phyloP scores from a whole-genome alignment of 2,113 vertebrate species.

The Urocolius indicus region DNA sequence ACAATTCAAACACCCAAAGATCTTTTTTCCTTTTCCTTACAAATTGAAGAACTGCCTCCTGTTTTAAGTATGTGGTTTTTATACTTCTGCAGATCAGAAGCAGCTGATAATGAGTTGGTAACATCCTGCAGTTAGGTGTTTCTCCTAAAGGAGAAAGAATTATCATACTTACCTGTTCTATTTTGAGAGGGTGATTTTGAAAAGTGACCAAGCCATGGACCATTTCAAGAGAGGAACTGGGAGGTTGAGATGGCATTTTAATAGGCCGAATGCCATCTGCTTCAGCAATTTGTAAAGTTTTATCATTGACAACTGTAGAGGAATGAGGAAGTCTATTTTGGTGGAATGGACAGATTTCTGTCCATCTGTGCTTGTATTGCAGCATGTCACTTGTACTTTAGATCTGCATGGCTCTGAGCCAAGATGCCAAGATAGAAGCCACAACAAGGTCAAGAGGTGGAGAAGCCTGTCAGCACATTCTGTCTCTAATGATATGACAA shows the following conservation, averaged over 20 bases:
- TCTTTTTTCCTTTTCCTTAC: background rate
- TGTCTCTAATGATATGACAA: conserved; percentile 75
- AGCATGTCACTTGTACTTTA: conserved; percentile 80
- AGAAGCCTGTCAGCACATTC: conserved; percentile 75
- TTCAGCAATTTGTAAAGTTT: conserved; percentile 79
- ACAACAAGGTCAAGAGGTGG: conserved; percentile 79
- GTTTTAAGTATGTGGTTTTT: background rate
- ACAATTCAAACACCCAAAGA: background rate
- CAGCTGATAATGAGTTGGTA: background rate
- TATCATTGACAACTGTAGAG: conserved; percentile 79
- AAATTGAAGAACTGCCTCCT: background rate
- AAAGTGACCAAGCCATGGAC: conserved; percentile 33
- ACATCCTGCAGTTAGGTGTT: background rate
- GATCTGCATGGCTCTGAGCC: conserved; percentile 78
- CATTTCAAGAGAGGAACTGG: conserved; percentile 51
- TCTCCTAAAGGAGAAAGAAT: background rate
- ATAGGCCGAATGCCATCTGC: conserved; percentile 80
- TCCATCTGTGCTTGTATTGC: conserved; percentile 85
- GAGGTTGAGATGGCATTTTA: conserved; percentile 59
- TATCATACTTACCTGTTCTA: conserved; percentile 4
- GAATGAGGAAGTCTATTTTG: conserved; percentile 74
- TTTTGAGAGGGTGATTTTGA: conserved; percentile 21
- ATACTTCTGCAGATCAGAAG: background rate
- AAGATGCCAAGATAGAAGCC: conserved; percentile 73
- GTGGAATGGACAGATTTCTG: conserved; percentile 82